These are phyloP conservation scores for Ochotona princeps DNA, from an alignment of 2,113 vertebrate species.

Conservation along the genomic window DNA sequence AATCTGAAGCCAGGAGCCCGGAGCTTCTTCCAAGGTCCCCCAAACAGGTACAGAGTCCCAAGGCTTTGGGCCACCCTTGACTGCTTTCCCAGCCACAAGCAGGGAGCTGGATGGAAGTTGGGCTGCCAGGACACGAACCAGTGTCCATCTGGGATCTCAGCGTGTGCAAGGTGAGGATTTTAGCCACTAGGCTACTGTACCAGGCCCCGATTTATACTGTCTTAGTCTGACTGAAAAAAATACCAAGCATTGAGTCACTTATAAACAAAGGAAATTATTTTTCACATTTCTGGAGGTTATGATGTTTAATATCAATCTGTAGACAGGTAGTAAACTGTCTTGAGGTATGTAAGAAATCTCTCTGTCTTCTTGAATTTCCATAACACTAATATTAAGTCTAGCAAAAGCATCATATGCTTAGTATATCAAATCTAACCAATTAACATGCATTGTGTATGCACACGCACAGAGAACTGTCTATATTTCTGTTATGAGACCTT, in stretches of 20 bases:
- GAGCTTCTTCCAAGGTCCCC: no score
- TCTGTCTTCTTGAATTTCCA: neutral
- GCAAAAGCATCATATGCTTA: neutral
- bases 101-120: no score
- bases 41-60: no score
- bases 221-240: neutral
- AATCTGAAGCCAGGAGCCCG: no score
- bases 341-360: neutral
- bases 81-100: no score
- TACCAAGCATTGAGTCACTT: neutral
- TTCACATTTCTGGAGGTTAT: neutral
- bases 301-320: neutral
- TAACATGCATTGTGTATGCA: neutral
- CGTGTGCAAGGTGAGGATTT: no score
- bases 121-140: no score
- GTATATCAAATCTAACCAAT: neutral
- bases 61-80: no score
- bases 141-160: no score
- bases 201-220: neutral
- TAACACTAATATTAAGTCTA: neutral
- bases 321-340: no score
- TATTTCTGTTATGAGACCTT: neutral
- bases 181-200: no score
- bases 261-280: neutral
- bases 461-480: neutral